These are phyloP conservation scores for Natrix natrix DNA, from an alignment of 2,797 vertebrate species.

Conservation along the genomic window DNA sequence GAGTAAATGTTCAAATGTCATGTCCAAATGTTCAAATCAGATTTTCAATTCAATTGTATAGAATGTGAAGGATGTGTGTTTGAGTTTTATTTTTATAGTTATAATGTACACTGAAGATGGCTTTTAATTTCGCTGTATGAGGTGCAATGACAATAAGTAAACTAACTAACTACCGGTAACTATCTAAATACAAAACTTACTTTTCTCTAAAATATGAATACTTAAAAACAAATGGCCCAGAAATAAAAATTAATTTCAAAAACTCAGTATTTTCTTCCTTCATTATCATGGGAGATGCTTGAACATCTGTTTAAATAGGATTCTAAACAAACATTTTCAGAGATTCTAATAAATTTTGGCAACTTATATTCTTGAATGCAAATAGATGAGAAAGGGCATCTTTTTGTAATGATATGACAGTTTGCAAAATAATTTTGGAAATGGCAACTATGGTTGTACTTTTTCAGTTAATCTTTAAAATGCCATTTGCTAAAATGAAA, in stretches of 20 bases:
- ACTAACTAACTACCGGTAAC: too few species aligned
- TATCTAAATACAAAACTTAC: background rate
- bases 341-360: background rate
- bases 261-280: background rate
- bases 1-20: background rate
- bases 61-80: too few species aligned
- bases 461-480: background rate
- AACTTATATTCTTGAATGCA: background rate
- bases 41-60: too few species aligned
- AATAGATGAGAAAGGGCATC: background rate
- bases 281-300: background rate
- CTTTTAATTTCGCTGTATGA: too few species aligned
- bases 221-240: background rate
- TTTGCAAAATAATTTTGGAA: background rate
- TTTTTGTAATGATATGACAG: background rate
- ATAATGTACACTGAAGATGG: too few species aligned
- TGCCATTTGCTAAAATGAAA: background rate
- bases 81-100: too few species aligned
- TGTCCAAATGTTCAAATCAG: too few species aligned
- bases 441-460: background rate
- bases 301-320: background rate
- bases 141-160: too few species aligned
- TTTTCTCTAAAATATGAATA: background rate
- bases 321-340: background rate
- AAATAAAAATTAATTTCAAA: background rate